Evolutionary conservation across 2,113 vertebrate genomes (phyloP).

Genomic region (Elachura formosa): DNA sequence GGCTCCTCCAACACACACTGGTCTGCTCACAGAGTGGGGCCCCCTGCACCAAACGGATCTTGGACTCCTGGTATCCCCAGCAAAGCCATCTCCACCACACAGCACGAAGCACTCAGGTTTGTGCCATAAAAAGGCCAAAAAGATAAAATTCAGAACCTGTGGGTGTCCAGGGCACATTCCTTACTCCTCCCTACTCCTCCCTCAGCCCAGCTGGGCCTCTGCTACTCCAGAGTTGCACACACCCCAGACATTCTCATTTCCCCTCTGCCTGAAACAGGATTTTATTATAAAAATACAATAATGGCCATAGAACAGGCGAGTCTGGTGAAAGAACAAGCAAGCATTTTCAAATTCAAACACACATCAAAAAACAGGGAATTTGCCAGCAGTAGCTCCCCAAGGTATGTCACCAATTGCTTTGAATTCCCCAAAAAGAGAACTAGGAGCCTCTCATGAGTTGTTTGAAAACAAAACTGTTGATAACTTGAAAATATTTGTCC

Average conservation of each 20-base stretch:
- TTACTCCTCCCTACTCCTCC: not conserved
- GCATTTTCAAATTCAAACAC: rapidly evolving
- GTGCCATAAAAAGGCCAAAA: not conserved
- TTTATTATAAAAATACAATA: rapidly evolving
- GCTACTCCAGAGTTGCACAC: not conserved
- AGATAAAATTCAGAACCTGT: not conserved
- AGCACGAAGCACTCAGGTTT: not conserved
- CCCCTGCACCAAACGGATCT: rapidly evolving
- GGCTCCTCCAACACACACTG: not conserved
- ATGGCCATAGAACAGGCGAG: not conserved
- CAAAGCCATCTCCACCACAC: not conserved
- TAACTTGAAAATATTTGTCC: not conserved
- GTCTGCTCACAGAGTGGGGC: too few species aligned
- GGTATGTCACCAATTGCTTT: not conserved
- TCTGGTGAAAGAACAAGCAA: not conserved
- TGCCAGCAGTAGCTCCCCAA: not conserved
- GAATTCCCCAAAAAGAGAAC: not conserved
- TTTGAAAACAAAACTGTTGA: not conserved
- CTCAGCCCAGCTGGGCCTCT: rapidly evolving
- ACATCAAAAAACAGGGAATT: rapidly evolving
- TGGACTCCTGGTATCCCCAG: rapidly evolving
- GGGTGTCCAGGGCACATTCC: not conserved
- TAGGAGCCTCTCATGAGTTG: not conserved
- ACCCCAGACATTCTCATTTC: not conserved
- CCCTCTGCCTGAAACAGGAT: not conserved